Percentiles rank a stretch among this genome's conserved stretches.
Conservation (phyloP, 2,797 vertebrate species). For the Chelidonichthys spinosus region DNA sequence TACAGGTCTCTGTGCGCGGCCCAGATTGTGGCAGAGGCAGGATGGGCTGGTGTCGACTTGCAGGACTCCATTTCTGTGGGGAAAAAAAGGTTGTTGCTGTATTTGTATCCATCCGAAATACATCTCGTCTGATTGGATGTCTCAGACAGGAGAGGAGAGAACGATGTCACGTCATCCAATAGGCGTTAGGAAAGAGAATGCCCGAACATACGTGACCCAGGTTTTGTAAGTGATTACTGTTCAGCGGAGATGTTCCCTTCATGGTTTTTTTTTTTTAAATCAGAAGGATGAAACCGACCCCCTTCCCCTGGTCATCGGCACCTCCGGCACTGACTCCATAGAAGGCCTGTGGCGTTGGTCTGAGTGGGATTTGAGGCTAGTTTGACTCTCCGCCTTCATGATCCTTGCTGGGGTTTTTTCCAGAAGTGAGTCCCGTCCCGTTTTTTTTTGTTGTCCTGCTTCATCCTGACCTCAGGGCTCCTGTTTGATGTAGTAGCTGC, state of each 20-base stretch:
- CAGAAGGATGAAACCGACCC: conserved; percentile 2
- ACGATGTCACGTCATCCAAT: conserved; percentile 7
- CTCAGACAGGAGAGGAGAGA: conserved; percentile 38
- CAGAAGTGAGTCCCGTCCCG: conserved; percentile 24
- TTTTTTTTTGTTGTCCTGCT: conserved; percentile 6
- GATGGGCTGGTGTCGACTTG: conserved; percentile 42
- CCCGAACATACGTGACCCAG: conserved; percentile 48
- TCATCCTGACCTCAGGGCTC: conserved; percentile 86
- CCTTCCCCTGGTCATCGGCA: not conserved
- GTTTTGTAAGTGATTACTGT: conserved; percentile 38
- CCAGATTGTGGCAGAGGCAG: conserved; percentile 75
- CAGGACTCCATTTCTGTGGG: conserved; percentile 32
- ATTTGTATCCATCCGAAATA: conserved; percentile 22
- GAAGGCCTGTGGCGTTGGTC: conserved; percentile 45
- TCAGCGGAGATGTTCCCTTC: conserved; percentile 25
- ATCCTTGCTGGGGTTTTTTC: conserved; percentile 8
- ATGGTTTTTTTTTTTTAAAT: conserved; percentile 2
- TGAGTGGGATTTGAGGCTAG: conserved; percentile 39
- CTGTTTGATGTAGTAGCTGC: conserved; percentile 98
- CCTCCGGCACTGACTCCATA: conserved; percentile 14
- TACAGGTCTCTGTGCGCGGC: conserved; percentile 87
- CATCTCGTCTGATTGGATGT: conserved; percentile 13
- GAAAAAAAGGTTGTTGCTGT: not conserved
- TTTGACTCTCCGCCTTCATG: conserved; percentile 26
- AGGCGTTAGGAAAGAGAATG: conserved; percentile 49